Evolutionary conservation across 2,888 invertebrate species (phyloP), one percentile per base, ranked within the genome.

Genomic region (Melanostoma mellinum): DNA sequence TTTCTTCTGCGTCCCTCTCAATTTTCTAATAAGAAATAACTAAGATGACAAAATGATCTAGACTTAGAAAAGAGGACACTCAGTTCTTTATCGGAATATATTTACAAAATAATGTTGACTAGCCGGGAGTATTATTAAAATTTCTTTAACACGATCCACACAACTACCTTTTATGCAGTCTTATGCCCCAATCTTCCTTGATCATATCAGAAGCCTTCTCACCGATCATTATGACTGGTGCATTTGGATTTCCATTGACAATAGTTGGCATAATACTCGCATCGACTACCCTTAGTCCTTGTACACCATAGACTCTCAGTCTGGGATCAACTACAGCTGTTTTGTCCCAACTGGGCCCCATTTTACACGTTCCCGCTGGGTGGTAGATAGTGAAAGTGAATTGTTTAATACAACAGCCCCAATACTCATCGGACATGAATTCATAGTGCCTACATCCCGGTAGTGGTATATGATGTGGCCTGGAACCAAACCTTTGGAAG

Each of bases 131-230:
- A 32, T 58, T 74, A 9, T 38, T 36, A n/a, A 67, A 65, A 40
- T 60, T 65, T 48, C 40, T 33, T 38, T 20, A 50, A 10, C 46
- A 38, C 10, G 4, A 32, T 9, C 10, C 10, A 60, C 10, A 50
- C 6, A 36, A n/a, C 40, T 85, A 81, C 32, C 63, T 73, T 44
- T 48, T 71, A 53, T 40, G 33, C 35, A 67, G 35, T n/a, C 72
- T 87, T 9, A 87, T 88, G 91, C 93, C 93, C 96, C 96, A 97
- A 90, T 97, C 96, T 89, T 96, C 95, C 89, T 97, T 97, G 85
- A 97, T 96, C 93, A 97, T 94, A 89, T 97, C 97, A 5, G 97
- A 94, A 0, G 94, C 97, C 89, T 97, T 97, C 88, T 97, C 97
- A 0, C 95, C 97, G 65, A 97, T 97, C 96, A 97, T 97, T 53